Percentiles rank a stretch among this genome's conserved stretches.
These are phyloP conservation scores for Pheosia gnoma DNA, from an alignment of 2,888 invertebrate species.

Conservation along the genomic window DNA sequence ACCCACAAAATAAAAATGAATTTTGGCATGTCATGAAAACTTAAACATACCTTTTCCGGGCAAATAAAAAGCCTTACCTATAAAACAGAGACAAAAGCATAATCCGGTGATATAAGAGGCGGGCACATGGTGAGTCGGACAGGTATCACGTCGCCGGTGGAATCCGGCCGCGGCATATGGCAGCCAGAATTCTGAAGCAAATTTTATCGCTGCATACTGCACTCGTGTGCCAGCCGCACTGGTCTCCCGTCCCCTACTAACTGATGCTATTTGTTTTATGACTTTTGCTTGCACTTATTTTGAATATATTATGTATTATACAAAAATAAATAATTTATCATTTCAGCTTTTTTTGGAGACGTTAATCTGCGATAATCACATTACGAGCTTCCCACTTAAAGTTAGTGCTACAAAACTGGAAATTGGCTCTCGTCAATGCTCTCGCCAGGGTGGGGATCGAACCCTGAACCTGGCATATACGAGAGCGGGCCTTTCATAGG, in stretches of 20 bases:
- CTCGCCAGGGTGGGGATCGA: too few relatives aligned
- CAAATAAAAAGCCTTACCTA: neutral
- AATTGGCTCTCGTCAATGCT: too few relatives aligned
- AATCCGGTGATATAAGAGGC: neutral
- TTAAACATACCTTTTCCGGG: neutral
- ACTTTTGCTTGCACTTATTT: constrained; percentile 24
- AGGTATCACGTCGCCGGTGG: constrained; percentile 34
- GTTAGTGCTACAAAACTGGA: too few relatives aligned
- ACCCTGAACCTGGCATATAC: too few relatives aligned
- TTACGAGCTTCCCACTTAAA: too few relatives aligned
- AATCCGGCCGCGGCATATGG: constrained; percentile 46
- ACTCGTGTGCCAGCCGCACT: constrained; percentile 42
- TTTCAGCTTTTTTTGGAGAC: too few relatives aligned
- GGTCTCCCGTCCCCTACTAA: constrained; percentile 31
- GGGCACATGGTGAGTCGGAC: constrained; percentile 15
- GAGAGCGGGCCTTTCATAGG: too few relatives aligned
- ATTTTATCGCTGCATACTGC: constrained; percentile 62
- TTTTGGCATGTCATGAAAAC: neutral
- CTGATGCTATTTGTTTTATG: constrained; percentile 49
- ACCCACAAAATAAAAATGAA: neutral
- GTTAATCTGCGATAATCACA: too few relatives aligned
- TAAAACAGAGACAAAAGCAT: neutral
- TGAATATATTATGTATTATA: neutral
- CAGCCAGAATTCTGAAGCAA: constrained; percentile 55
- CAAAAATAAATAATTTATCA: too few relatives aligned